Base-by-base conservation (phyloP, 2,797 vertebrate species). In the Valencia hispanica region DNA sequence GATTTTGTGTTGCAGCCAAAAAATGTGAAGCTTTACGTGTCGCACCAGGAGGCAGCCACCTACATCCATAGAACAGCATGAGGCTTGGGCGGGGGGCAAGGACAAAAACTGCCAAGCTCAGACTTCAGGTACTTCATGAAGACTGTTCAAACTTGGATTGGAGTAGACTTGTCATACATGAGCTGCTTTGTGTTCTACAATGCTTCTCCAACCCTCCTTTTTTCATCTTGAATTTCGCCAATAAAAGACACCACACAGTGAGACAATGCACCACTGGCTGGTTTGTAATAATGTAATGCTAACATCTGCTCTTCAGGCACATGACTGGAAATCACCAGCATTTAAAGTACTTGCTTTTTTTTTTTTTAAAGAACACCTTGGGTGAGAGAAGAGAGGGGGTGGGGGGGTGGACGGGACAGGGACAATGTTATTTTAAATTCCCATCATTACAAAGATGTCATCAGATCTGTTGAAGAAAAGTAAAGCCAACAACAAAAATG, bases 281-380 rank as follows among this genome's bases (percentile, higher is more conserved):
- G 82, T 88, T 84, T 78, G 85, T 88, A 89, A 90, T 66, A 59
- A 69, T 81, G 85, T 90, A 90, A 90, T 84, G 57, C 68, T 53
- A 77, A 84, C 79, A 80, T 80, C 78, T 84, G 74, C 85, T 83
- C 72, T 86, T 81, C 81, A 79, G 90, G 81, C 90, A 90, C 89
- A 91, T 92, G 91, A 91, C 88, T 87, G 87, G 89, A 94, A 86
- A 92, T 94, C 93, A 93, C 92, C 93, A 94, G 94, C 92, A 87
- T 86, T 73, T 82, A 85, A 90, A 87, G 63, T 85, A 84, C 84
- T 84, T 87, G 73, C 70, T 87, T 84, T 75, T 89, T n/a, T 32
- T 2, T 55, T 55, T 55, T 51, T 41, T 9, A 11, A 72, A 41
- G 12, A 15, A 30, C 22, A 18, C 25, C 27, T 68, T 14, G 65